A percentile compares a stretch with the other conserved stretches of the same genome.
Conservation (phyloP, 2,888 invertebrate genomes). For the Boloria selene region DNA sequence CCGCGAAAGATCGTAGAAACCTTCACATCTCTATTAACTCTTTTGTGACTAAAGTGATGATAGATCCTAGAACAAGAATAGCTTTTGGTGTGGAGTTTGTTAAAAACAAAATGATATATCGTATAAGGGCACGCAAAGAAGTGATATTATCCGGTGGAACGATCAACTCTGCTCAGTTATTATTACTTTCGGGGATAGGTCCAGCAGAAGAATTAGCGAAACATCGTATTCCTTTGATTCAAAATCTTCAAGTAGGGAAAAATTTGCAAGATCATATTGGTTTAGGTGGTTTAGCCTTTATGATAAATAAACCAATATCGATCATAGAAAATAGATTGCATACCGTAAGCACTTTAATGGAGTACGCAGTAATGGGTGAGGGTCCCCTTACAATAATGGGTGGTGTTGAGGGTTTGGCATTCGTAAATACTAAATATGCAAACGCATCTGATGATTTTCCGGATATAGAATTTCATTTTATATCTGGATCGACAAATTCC, state of each 20-base stretch:
- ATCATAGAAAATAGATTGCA: slow-evolving; percentile 91
- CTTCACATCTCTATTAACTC: slow-evolving; percentile 92
- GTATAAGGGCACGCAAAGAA: slow-evolving; percentile 90
- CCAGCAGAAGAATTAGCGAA: slow-evolving; percentile 87
- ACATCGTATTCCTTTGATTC: slow-evolving; percentile 89
- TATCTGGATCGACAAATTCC: slow-evolving; percentile 92
- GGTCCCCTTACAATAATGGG: slow-evolving; percentile 94
- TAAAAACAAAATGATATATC: slow-evolving; percentile 86
- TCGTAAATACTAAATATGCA: slow-evolving; percentile 92
- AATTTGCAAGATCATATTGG: slow-evolving; percentile 96
- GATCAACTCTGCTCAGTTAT: slow-evolving; percentile 95
- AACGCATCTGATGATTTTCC: slow-evolving; percentile 92
- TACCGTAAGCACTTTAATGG: slow-evolving; percentile 89
- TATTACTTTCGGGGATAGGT: slow-evolving; percentile 96
- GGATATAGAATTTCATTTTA: slow-evolving; percentile 94
- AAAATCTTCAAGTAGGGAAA: slow-evolving; percentile 91
- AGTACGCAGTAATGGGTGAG: slow-evolving; percentile 91
- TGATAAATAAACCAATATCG: slow-evolving; percentile 89
- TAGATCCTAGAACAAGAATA: slow-evolving; percentile 87
- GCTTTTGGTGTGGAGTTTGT: slow-evolving; percentile 93
- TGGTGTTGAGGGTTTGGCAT: slow-evolving; percentile 94
- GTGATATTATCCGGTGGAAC: slow-evolving; percentile 95
- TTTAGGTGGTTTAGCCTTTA: slow-evolving; percentile 91
- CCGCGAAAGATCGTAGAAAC: slow-evolving; percentile 90
- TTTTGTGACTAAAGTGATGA: slow-evolving; percentile 88